Conservation (phyloP, 2,797 vertebrate species). For the Ispidina lecontei region DNA sequence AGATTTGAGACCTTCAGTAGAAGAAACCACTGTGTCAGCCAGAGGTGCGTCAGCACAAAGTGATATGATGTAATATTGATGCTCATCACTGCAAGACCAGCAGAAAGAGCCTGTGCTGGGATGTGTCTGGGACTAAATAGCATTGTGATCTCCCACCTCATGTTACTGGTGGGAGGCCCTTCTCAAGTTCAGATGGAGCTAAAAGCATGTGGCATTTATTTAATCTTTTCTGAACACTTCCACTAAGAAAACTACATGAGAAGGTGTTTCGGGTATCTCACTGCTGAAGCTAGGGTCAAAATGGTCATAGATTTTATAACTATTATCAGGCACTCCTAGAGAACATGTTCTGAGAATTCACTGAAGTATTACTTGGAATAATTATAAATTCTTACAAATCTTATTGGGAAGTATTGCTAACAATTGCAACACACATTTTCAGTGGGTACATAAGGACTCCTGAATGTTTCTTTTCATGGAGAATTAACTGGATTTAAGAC, state of each 20-base stretch:
- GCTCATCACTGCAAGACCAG: neutral
- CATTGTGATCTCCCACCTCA: neutral
- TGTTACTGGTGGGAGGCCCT: neutral
- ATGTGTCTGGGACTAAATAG: neutral
- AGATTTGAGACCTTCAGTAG: neutral
- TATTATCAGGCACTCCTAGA: neutral
- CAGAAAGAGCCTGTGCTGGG: neutral
- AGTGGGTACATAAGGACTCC: neutral
- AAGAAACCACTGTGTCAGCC: rapidly evolving
- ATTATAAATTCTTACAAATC: neutral
- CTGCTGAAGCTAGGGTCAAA: neutral
- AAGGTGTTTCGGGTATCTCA: neutral
- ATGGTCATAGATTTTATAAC: neutral
- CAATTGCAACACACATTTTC: neutral
- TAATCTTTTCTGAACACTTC: neutral
- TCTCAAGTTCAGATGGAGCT: neutral
- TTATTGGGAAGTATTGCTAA: neutral
- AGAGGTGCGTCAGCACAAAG: neutral
- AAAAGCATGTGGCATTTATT: neutral
- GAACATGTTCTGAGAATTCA: neutral
- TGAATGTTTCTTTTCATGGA: neutral
- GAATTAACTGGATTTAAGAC: neutral
- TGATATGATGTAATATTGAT: neutral
- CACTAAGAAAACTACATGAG: neutral
- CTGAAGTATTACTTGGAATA: neutral